A percentile compares a stretch with the other conserved stretches of the same genome.
phyloP scores from a whole-genome alignment of 2,888 invertebrate species.

The Aromia moschata region DNA sequence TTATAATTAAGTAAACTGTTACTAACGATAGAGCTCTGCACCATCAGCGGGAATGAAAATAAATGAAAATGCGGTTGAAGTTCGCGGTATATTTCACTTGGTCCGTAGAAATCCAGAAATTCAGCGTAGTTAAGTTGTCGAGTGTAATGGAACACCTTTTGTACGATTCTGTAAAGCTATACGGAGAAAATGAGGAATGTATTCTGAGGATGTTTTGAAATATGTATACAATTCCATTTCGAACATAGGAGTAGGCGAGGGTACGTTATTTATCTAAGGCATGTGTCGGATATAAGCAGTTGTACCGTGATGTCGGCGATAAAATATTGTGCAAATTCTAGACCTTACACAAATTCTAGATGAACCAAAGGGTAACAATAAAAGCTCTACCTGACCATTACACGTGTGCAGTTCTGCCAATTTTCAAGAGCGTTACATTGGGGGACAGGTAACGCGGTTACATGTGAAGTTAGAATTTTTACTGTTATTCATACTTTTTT shows the following conservation, averaged over 20 bases:
- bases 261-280: not conserved
- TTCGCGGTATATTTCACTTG: conserved; percentile 18
- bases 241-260: conserved; percentile 7
- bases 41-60: conserved; percentile 14
- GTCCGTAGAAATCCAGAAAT: conserved; percentile 17
- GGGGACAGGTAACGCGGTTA: no score
- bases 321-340: no score
- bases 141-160: conserved; percentile 24
- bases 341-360: no score
- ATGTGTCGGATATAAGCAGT: no score
- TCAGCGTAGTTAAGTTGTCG: conserved; percentile 22
- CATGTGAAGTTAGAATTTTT: no score
- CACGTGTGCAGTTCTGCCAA: no score
- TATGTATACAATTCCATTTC: conserved; percentile 18
- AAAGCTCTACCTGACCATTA: no score
- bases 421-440: no score
- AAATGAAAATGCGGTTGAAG: conserved; percentile 17
- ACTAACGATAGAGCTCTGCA: conserved; percentile 6
- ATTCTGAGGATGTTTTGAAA: conserved; percentile 19
- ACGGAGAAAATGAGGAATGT: conserved; percentile 15
- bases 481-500: no score
- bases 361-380: no score
- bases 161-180: conserved; percentile 18
- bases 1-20: conserved; percentile 23
- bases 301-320: no score